Evolutionary conservation across 2,113 vertebrate genomes (phyloP), one percentile per base, ranked within the genome.

Genomic region (Macquaria ambigua): DNA sequence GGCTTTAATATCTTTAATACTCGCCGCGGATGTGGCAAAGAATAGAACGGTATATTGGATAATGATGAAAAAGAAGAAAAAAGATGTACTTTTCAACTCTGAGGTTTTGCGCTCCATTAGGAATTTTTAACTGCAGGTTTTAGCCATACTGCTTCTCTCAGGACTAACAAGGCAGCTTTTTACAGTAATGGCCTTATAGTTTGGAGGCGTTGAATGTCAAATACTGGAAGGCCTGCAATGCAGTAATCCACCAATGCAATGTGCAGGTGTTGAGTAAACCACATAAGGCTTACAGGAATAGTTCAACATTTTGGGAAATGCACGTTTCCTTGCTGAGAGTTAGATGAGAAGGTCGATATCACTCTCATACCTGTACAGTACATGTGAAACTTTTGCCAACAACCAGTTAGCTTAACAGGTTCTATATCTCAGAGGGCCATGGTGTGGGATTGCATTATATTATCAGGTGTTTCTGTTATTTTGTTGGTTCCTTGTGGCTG

Each of bases 1-100:
- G 84, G 87, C 87, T 87, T 90, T 86, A 90, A 91, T 88, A 91
- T 88, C 84, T 86, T 63, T 77, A 87, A 83, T 71, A 58, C 63
- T 82, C 41, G 16, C 48, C 0, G 58, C 2, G 23, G 25, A 81
- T 64, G 87, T 75, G 74, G 50, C 61, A 67, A 58, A 41, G 39
- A 67, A 70, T 16, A 21, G 63, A 77, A 39, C 18, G 1, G 28
- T 48, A 31, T 25, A 69, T 83, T 74, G 28, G 84, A 76, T 82
- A 71, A 80, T 55, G 74, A 88, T 66, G 68, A 86, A 87, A 70
- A 79, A 72, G 6, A 50, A 43, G n/a, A 74, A 82, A 75, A 64
- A 75, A 70, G 34, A 61, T 9, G 48, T 9, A 7, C 64, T 37
- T 34, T 81, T 78, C 20, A 55, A 21, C 53, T 82, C 34, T 18